These are phyloP conservation scores for Muscicapa adusta DNA, from an alignment of 2,113 vertebrate species.

Conservation along the genomic window DNA sequence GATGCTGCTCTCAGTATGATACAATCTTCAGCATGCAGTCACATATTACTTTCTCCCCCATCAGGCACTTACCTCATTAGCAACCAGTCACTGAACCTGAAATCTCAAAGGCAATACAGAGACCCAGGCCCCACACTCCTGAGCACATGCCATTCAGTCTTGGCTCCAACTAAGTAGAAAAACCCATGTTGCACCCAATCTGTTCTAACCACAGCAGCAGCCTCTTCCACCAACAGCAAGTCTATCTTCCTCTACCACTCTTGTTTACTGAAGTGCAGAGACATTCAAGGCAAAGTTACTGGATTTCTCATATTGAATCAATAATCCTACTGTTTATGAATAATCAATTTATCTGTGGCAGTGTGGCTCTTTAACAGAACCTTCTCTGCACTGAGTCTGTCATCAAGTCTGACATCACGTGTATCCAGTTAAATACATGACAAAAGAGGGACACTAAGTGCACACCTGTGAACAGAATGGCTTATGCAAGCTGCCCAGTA, in stretches of 20 bases:
- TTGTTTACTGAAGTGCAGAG: not conserved
- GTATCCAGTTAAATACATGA: not conserved
- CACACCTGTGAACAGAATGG: not conserved
- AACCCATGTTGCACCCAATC: not conserved
- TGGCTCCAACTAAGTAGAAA: not conserved
- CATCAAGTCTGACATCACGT: not conserved
- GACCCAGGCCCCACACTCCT: fast-evolving
- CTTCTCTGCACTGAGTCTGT: not conserved
- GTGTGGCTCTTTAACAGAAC: not conserved
- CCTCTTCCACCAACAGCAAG: not conserved
- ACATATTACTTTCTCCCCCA: not conserved
- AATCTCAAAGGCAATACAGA: not conserved
- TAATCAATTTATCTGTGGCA: not conserved
- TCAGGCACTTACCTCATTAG: not conserved
- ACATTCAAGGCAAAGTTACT: not conserved
- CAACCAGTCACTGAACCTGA: not conserved
- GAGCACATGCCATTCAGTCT: not conserved
- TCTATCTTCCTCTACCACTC: not conserved
- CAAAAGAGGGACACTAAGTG: not conserved
- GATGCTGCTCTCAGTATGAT: not conserved
- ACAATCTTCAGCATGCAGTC: not conserved
- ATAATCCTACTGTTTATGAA: not conserved
- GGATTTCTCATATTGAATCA: not conserved
- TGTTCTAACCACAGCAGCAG: not conserved
- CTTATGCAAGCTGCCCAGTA: not conserved